phyloP scores from a whole-genome alignment of 1,140 invertebrate species.

The Drosophila parvula region DNA sequence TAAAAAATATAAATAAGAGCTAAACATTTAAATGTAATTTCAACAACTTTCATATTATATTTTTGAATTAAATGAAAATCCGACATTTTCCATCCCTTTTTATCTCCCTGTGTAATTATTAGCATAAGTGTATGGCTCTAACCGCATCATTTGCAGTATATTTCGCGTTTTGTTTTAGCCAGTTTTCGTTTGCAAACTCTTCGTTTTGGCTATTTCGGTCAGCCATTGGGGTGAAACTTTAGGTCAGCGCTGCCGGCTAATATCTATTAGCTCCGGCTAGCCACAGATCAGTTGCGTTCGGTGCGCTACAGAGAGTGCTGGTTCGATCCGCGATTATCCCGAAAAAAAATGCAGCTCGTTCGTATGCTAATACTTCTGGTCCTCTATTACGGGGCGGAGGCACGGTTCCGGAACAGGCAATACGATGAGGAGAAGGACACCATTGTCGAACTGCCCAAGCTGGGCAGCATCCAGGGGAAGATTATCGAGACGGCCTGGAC shows the following conservation, averaged over 20 bases:
- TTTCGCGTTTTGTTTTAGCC: constrained; percentile 47
- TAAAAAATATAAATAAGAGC: no score
- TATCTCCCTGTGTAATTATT: constrained; percentile 41
- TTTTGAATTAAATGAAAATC: neutral
- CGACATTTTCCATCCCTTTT: neutral
- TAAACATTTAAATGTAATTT: no score
- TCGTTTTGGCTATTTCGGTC: constrained; percentile 56
- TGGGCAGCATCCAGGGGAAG: constrained; percentile 77
- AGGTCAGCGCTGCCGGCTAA: constrained; percentile 49
- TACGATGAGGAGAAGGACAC: constrained; percentile 77
- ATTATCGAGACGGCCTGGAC: constrained; percentile 77
- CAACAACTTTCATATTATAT: neutral
- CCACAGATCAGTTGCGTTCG: constrained; percentile 63
- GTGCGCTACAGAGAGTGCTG: constrained; percentile 48
- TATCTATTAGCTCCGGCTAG: constrained; percentile 35
- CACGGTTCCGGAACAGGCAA: constrained; percentile 35
- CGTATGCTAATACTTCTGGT: neutral
- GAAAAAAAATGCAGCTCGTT: constrained; percentile 36
- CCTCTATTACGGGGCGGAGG: constrained; percentile 15
- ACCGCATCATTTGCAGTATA: constrained; percentile 35
- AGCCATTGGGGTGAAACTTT: constrained; percentile 66
- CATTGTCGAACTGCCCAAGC: constrained; percentile 70
- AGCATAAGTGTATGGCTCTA: constrained; percentile 43
- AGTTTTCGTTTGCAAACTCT: constrained; percentile 56
- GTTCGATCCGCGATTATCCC: constrained; percentile 21